Evolutionary conservation across 2,113 vertebrate genomes (phyloP), one percentile per base, ranked within the genome.

Genomic region (Urocitellus parryii): DNA sequence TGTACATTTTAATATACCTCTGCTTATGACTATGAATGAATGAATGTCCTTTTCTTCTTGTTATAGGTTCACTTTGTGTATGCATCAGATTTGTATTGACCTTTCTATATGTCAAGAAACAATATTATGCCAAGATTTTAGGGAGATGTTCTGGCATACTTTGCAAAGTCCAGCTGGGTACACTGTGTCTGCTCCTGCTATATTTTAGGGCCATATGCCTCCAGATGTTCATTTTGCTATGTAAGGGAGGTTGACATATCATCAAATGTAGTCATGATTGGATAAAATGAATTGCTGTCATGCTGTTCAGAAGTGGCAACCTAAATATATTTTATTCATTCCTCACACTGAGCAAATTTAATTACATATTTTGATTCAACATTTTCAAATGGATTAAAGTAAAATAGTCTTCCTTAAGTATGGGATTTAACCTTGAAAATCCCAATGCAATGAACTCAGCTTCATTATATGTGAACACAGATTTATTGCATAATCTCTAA

Each of bases 401-500:
- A 87, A 22, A 94, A 85, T 0, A 0, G 34, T 86, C 58, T 32
- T 93, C 3, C 65, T 89, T 95, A 96, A 96, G 9, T 88, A 39
- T 85, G 72, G 86, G 96, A 97, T 95, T 98, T 96, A 90, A 58
- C 20, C 61, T 68, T 86, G 22, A 86, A 74, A 97, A 98, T 96
- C 89, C 95, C 80, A 34, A 61, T 20, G 18, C 1, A 81, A 77
- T 90, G 0, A 96, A 88, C 25, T 95, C 0, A 8, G 63, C 9
- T n/a, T 94, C 91, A 97, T 98, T 97, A 88, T 39, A 93, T 72
- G 87, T 79, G 90, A 96, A 90, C 95, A 96, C 18, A 51, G 95
- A 90, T 56, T 97, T 96, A 96, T 4, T 92, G 56, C 29, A 70
- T 97, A 97, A 97, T 96, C 97, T 87, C 17, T 91, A 95, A 92